Evolutionary conservation across 2,113 vertebrate species (phyloP).

Genomic region (Lontra canadensis): DNA sequence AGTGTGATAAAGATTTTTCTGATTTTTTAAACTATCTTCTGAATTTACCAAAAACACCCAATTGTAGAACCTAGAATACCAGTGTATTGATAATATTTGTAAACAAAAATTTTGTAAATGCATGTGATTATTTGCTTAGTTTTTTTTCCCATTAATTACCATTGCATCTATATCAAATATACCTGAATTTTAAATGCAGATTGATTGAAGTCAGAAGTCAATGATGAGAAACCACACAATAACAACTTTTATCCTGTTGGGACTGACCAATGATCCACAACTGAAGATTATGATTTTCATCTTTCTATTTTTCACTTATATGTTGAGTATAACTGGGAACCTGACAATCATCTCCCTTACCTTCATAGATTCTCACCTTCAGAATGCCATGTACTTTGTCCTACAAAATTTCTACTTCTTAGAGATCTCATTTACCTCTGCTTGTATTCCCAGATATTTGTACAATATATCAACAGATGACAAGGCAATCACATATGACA

Average conservation of each 20-base stretch:
- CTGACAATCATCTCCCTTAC: constrained; percentile 41
- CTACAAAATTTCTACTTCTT: constrained; percentile 64
- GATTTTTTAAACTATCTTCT: not conserved
- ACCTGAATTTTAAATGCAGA: not conserved
- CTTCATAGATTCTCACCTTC: constrained; percentile 51
- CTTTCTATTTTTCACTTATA: constrained; percentile 52
- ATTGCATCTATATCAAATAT: not conserved
- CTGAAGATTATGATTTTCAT: constrained; percentile 40
- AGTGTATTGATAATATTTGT: not conserved
- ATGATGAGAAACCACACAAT: constrained; percentile 60
- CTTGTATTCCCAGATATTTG: constrained; percentile 68
- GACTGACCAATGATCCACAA: constrained; percentile 66
- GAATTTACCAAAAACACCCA: not conserved
- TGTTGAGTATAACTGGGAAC: constrained; percentile 46
- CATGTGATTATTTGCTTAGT: not conserved
- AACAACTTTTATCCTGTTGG: constrained; percentile 69
- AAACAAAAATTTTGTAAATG: not conserved
- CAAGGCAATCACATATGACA: constrained; percentile 54
- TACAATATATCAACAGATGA: constrained; percentile 59
- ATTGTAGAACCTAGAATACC: not conserved
- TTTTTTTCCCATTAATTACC: not conserved
- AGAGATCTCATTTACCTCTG: constrained; percentile 67
- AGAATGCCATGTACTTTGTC: constrained; percentile 71
- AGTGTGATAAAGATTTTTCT: not conserved
- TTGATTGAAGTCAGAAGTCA: not conserved